phyloP scores from a whole-genome alignment of 2,797 vertebrate species.

The Pseudomugil tenellus region DNA sequence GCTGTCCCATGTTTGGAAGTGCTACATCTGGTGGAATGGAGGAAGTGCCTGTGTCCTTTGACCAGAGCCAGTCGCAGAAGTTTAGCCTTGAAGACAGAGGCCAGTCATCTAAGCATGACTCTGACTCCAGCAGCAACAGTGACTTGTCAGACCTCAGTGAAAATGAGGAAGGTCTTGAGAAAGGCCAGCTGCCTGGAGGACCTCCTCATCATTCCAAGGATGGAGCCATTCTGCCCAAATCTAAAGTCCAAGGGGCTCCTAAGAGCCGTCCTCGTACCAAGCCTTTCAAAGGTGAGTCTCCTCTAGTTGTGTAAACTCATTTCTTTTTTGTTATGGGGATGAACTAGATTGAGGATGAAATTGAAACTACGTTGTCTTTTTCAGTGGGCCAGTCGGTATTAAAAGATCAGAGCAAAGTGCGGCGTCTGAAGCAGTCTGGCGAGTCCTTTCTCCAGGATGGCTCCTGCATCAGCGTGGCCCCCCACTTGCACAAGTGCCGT shows the following conservation, averaged over 20 bases:
- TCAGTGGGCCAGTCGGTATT: conserved; percentile 96
- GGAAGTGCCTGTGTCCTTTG: conserved; percentile 86
- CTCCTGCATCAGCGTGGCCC: conserved; percentile 98
- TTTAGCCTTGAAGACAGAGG: conserved; percentile 93
- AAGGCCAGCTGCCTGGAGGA: conserved; percentile 85
- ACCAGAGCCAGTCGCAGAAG: conserved; percentile 89
- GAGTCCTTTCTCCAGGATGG: conserved; percentile 98
- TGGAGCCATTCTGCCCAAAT: conserved; percentile 87
- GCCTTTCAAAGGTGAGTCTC: conserved; percentile 91
- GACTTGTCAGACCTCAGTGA: conserved; percentile 98
- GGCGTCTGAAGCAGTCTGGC: conserved; percentile 96
- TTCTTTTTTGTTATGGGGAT: neutral
- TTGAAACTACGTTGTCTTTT: conserved; percentile 35
- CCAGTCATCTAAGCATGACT: conserved; percentile 91
- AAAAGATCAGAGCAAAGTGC: conserved; percentile 96
- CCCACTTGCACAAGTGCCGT: conserved; percentile 97
- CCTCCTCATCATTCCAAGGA: conserved; percentile 78
- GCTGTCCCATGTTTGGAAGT: conserved; percentile 75
- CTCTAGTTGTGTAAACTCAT: neutral
- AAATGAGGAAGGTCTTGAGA: conserved; percentile 90
- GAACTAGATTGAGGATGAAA: neutral
- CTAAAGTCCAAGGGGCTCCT: conserved; percentile 86
- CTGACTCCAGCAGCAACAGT: conserved; percentile 96
- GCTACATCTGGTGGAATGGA: conserved; percentile 66
- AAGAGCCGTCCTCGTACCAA: conserved; percentile 94